Base-by-base conservation (phyloP, 2,797 vertebrate genomes). In the Catostomus latipinnis region DNA sequence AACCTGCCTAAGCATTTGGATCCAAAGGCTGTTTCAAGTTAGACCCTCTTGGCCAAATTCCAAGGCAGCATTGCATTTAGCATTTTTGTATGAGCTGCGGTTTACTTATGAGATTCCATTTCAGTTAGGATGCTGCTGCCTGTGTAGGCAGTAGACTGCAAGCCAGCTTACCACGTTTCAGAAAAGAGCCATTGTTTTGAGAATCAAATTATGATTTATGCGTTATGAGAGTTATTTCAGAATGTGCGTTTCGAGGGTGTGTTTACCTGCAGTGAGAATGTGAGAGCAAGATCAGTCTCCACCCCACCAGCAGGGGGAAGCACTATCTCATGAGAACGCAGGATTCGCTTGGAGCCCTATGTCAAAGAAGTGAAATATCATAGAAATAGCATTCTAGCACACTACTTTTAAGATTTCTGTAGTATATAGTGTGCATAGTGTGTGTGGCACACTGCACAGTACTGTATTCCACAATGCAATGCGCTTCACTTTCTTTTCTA, bases 281-380 rank as follows among this genome's bases (percentile, higher is more conserved):
- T 98, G 85, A 99, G 94, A 0, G 97, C 98, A 16, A 99, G 93
- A 74, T 99, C 98, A 0, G 97, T 97, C 90, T 99, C 98, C 89
- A 98, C 95, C 5, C 94, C 95, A 84, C 96, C 98, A 90, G 95
- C 96, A 88, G 97, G 97, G 60, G 96, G 96, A 95, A 99, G 95
- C 86, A 98, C 91, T 22, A 99, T 98, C 94, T 99, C 98, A 58
- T 99, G 97, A 82, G 98, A 99, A 43, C 98, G 94, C 81, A 99
- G 86, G 82, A 99, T 93, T 67, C 97, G 91, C 78, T 99, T 99
- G 73, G 98, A 99, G 83, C 98, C 97, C 98, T 99, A 50, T 34
- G 34, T 34, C 45, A 71, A 0, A 13, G 50, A 34, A 0, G 52
- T n/a, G 34, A 71, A 53, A 76, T 8, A 72, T 6, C 58, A 34